Evolutionary conservation across 2,888 invertebrate genomes (phyloP), one percentile per base, ranked within the genome.

Genomic region (Mycogona germanica): DNA sequence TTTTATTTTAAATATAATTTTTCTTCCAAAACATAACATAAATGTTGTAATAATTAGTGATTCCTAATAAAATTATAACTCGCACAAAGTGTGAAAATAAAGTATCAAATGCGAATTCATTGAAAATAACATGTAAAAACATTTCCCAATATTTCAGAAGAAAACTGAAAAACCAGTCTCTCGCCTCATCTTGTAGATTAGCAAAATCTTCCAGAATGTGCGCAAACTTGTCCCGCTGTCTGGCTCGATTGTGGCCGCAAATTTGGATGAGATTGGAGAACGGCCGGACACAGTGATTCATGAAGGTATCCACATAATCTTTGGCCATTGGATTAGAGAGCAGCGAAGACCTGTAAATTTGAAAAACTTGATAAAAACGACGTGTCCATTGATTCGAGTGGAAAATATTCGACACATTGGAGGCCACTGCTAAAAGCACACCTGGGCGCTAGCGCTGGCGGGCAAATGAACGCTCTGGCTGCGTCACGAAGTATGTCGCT

Each of bases 141-240:
- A 12, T 35, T 12, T 14, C 12, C 12, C 12, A 14, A 12, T 35
- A 14, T 35, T 35, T 35, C 35, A 12, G 35, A 14, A 35, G 14
- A 35, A 35, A 35, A 9, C 12, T 49, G 26, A n/a, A 49, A 19
- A n/a, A 26, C n/a, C n/a, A n/a, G n/a, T n/a, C n/a, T n/a, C 37
- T 60, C 63, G 87, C 92, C 77, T 95, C 92, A 65, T 92, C 92
- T 70, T 97, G 95, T 42, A 97, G 73, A 26, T 80, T 78, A 1
- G 87, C 85, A 66, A 97, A 86, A 62, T 96, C 96, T 65, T 91
- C 89, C 41, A 97, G 74, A 51, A 93, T 73, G 63, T 87, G 78
- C 0, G 87, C 89, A 54, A 96, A 74, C 72, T 92, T 93, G 68
- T 97, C 96, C 54, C 96, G 76, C 70, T 96, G 96, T 30, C 97